Base-by-base conservation (phyloP, 2,113 vertebrate genomes). In the Cyprinus carpio region DNA sequence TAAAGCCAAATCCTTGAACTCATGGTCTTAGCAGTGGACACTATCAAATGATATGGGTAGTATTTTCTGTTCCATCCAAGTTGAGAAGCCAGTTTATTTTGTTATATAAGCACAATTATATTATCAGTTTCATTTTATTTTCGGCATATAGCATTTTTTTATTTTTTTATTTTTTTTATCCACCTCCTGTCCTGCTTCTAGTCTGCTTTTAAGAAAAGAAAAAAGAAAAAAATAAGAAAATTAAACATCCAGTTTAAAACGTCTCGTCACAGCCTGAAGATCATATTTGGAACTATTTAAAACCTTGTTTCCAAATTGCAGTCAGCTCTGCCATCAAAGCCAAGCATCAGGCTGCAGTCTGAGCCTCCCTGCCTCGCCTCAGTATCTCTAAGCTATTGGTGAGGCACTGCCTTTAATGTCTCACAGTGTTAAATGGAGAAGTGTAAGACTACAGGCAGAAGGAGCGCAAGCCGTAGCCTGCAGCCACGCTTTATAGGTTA, bases 391-490 rank as follows among this genome's bases (percentile, higher is more conserved):
- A 56, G 37, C 37, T 67, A 27, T 46, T 2, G 18, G 46, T 20
- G 40, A 62, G 60, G 62, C 51, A 34, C 76, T 84, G 51, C 15
- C 34, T 82, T 49, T 85, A 85, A 87, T 83, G 84, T 43, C 37
- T 85, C 62, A 20, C 78, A 37, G 64, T 51, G 64, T 84, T 84
- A 85, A 87, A 85, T 77, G 79, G 58, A 64, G 78, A 65, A 65
- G 58, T 62, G 64, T 54, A 81, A 79, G 84, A 85, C 25, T 40
- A 54, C 65, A 40, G 67, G 76, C 72, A 37, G 90, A 92, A 91
- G 90, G 93, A 91, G 89, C 89, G 90, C 85, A 91, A 91, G 87
- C 85, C 85, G 60, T 90, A 91, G 91, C 94, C 92, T 89, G 87
- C 83, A 91, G 93, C 90, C 89, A 87, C 80, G 84, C 84, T 92